phyloP scores from a whole-genome alignment of 2,888 invertebrate species.

The Pilophorus perplexus region DNA sequence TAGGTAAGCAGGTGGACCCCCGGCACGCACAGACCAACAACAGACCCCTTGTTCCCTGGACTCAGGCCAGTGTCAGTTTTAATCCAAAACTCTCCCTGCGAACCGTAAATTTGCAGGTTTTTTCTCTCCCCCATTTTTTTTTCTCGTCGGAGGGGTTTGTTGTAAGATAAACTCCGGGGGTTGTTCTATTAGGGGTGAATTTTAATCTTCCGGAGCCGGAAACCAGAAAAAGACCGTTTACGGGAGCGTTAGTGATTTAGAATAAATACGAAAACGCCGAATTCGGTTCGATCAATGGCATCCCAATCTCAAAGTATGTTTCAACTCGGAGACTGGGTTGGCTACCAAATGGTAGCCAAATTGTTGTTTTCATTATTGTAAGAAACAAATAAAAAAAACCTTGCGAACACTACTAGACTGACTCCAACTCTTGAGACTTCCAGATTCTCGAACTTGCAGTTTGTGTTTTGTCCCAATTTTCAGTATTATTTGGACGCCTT shows the following conservation, averaged over 20 bases:
- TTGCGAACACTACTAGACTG: too few species aligned
- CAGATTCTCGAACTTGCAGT: too few species aligned
- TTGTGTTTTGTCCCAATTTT: too few species aligned
- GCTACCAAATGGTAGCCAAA: too few species aligned
- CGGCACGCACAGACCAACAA: not conserved
- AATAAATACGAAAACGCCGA: not conserved
- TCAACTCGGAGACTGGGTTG: too few species aligned
- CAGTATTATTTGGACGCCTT: too few species aligned
- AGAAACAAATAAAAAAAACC: too few species aligned
- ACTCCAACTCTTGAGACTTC: too few species aligned
- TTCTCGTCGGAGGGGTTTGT: too few species aligned
- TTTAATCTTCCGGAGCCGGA: conserved; percentile 10
- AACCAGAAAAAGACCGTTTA: conserved; percentile 10
- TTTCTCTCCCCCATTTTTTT: conserved; percentile 22
- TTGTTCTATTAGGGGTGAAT: conserved; percentile 28
- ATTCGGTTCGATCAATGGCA: not conserved
- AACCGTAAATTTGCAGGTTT: conserved; percentile 27
- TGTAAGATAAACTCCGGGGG: conserved; percentile 22
- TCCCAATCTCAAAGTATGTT: too few species aligned
- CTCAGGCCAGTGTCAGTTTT: conserved; percentile 18
- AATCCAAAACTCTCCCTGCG: not conserved
- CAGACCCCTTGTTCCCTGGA: conserved; percentile 6
- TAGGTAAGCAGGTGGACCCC: not conserved
- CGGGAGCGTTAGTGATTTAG: conserved; percentile 19
- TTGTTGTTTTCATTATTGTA: too few species aligned